Percentiles rank a stretch among this genome's conserved stretches.
phyloP scores from a whole-genome alignment of 2,888 invertebrate genomes.

The Lycia hirtaria region DNA sequence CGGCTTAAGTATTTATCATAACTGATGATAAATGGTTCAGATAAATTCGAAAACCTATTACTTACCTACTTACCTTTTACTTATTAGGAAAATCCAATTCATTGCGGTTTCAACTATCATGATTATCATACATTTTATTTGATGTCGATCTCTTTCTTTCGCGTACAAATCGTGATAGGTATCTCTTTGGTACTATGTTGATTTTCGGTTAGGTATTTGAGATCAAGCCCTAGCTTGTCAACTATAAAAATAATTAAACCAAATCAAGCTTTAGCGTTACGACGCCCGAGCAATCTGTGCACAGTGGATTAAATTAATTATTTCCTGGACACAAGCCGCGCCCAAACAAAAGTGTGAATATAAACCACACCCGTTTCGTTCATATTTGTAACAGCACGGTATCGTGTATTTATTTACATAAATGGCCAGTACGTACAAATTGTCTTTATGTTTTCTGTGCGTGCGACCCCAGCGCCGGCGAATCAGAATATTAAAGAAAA shows the following conservation, averaged over 20 bases:
- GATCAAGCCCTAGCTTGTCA: too few species aligned
- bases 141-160: too few species aligned
- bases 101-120: too few species aligned
- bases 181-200: too few species aligned
- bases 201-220: too few species aligned
- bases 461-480: conserved; percentile 79
- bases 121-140: too few species aligned
- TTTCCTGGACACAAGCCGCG: conserved; percentile 63
- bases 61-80: too few species aligned
- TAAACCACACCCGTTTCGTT: conserved; percentile 70
- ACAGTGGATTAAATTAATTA: conserved; percentile 59
- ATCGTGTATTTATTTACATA: conserved; percentile 83
- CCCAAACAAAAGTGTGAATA: conserved; percentile 74
- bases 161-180: too few species aligned
- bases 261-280: conserved; percentile 21
- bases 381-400: conserved; percentile 76
- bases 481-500: conserved; percentile 84
- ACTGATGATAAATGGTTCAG: too few species aligned
- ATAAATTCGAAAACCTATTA: too few species aligned
- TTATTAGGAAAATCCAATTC: too few species aligned
- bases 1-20: too few species aligned
- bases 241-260: conserved; percentile 22
- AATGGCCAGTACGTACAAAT: conserved; percentile 81
- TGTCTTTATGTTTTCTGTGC: conserved; percentile 84
- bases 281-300: conserved; percentile 42